Conservation (phyloP, 2,113 vertebrate genomes). For the Corydoras sp. region DNA sequence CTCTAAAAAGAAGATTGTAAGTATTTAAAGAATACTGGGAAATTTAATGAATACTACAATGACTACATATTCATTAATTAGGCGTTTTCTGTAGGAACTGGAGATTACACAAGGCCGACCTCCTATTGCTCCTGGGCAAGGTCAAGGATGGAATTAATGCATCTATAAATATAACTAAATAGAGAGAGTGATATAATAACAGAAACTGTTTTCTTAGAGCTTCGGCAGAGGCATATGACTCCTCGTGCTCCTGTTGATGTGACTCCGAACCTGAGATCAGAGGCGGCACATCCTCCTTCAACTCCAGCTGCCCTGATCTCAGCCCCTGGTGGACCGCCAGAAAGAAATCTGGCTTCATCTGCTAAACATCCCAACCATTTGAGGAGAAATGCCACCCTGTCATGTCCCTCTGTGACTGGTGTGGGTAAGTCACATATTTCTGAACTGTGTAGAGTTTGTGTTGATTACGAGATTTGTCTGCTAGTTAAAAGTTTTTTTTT, state of each 20-base stretch:
- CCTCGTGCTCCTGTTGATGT: constrained; percentile 68
- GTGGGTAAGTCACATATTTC: constrained; percentile 77
- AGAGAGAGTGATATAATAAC: background rate
- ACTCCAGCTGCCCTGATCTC: constrained; percentile 66
- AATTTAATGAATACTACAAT: background rate
- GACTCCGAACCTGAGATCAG: constrained; percentile 48
- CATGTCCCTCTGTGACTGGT: constrained; percentile 81
- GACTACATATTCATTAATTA: background rate
- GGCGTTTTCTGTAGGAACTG: constrained; percentile 68
- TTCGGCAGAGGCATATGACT: constrained; percentile 82
- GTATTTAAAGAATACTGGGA: constrained; percentile 27
- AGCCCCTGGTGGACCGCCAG: constrained; percentile 81
- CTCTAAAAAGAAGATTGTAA: constrained; percentile 82
- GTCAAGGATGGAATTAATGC: constrained; percentile 76
- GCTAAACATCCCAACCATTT: constrained; percentile 76
- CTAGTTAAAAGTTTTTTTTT: background rate
- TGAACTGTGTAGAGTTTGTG: too few species aligned
- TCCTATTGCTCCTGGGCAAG: constrained; percentile 78
- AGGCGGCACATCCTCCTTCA: constrained; percentile 57
- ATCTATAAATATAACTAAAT: background rate
- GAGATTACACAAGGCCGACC: constrained; percentile 71
- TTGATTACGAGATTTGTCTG: background rate
- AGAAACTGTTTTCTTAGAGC: constrained; percentile 67
- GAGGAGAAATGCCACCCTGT: constrained; percentile 78
- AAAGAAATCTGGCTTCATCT: constrained; percentile 68